Evolutionary conservation across 2,113 vertebrate genomes (phyloP).

Genomic region (Eolophus roseicapilla): DNA sequence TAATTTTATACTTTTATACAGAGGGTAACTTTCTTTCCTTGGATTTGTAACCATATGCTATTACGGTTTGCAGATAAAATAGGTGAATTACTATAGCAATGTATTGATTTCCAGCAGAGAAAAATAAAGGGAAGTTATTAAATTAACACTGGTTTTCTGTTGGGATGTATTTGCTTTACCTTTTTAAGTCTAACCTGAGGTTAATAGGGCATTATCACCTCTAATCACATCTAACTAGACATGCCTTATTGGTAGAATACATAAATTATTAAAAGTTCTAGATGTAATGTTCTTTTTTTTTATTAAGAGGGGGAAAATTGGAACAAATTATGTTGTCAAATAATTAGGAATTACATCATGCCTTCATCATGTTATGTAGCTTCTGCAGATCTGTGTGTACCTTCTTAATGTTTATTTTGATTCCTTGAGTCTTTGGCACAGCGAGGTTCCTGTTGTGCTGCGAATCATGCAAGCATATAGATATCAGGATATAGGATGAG

Average conservation of each 20-base stretch:
- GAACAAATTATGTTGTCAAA: not conserved
- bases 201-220: not conserved
- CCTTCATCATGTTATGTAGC: not conserved
- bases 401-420: not conserved
- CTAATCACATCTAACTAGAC: not conserved
- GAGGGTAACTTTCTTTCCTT: slow-evolving; percentile 17
- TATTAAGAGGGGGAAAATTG: not conserved
- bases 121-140: slow-evolving; percentile 10
- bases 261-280: not conserved
- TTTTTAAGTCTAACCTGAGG: slow-evolving; percentile 4
- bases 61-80: slow-evolving; percentile 1
- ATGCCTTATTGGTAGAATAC: not conserved
- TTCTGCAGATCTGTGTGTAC: not conserved
- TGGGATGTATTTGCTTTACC: not conserved
- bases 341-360: not conserved
- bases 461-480: not conserved
- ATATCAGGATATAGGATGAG: not conserved
- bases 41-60: not conserved
- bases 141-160: not conserved
- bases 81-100: not conserved
- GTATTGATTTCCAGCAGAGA: slow-evolving; percentile 8
- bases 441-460: not conserved
- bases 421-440: not conserved
- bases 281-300: not conserved
- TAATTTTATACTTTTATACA: not conserved